Conservation (phyloP, 2,113 vertebrate genomes). For the Salvator merianae region DNA sequence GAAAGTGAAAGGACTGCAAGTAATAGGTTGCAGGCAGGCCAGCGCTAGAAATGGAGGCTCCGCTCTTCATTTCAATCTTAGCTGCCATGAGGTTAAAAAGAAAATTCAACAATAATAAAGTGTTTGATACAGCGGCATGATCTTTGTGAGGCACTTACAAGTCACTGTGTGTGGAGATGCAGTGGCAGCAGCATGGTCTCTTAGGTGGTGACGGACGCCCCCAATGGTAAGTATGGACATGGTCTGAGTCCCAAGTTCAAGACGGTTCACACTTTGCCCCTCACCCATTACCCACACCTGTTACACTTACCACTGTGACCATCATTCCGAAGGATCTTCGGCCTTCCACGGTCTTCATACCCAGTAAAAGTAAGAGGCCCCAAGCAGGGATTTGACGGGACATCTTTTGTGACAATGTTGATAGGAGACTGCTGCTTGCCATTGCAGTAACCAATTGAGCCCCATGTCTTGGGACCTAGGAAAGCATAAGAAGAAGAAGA, state of each 20-base stretch:
- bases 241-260: background rate
- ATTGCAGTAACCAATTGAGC: background rate
- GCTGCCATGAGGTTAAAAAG: conserved; percentile 9
- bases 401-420: background rate
- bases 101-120: background rate
- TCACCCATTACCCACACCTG: background rate
- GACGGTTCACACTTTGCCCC: too few relatives aligned
- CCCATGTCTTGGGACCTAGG: background rate
- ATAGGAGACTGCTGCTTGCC: conserved; percentile 8
- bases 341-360: background rate
- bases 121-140: background rate
- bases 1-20: conserved; percentile 68
- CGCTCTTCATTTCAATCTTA: conserved; percentile 10
- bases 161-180: too few relatives aligned
- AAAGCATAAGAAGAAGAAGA: background rate
- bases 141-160: too few relatives aligned
- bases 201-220: too few relatives aligned
- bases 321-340: background rate
- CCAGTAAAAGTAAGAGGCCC: background rate
- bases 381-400: background rate
- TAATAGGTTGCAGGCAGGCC: conserved; percentile 63
- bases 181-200: too few relatives aligned
- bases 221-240: too few relatives aligned
- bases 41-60: conserved; percentile 40
- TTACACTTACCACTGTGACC: background rate